phyloP scores from a whole-genome alignment of 2,113 vertebrate species.

The Parus major region DNA sequence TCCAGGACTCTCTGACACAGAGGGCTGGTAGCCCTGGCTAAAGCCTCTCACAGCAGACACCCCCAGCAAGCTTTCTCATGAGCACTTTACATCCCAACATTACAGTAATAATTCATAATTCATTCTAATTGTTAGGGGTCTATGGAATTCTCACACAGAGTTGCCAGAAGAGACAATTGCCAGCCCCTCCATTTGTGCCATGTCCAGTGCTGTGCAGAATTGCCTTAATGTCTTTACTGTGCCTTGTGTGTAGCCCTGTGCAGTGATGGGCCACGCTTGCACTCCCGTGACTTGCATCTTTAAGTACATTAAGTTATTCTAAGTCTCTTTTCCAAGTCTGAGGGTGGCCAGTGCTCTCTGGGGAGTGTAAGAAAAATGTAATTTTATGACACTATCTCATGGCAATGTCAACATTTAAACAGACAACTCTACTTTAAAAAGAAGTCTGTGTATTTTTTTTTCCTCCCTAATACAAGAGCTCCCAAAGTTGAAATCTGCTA shows the following conservation, averaged over 20 bases:
- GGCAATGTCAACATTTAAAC: conserved; percentile 51
- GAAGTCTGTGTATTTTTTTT: conserved; percentile 20
- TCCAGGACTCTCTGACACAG: background rate
- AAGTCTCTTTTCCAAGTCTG: conserved; percentile 25
- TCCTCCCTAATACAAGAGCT: background rate
- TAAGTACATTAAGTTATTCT: background rate
- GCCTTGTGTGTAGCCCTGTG: background rate
- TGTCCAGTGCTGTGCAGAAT: background rate
- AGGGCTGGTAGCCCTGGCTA: background rate
- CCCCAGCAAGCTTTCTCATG: background rate
- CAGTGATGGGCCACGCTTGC: background rate
- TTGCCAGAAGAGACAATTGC: background rate
- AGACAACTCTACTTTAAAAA: conserved; percentile 16
- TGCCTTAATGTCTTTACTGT: background rate
- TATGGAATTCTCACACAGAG: background rate
- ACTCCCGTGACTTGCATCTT: background rate
- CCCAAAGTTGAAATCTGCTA: background rate
- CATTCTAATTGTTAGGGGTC: background rate
- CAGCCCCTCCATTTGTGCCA: background rate
- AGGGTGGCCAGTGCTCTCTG: conserved; percentile 15
- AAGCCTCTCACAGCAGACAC: background rate
- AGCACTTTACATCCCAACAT: background rate
- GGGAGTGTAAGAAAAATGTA: conserved; percentile 30
- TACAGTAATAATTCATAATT: background rate
- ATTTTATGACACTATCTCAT: conserved; percentile 48